Percentiles rank a stretch among this genome's conserved stretches.
Conservation (phyloP, 2,113 vertebrate genomes). For the Pseudonaja textilis region DNA sequence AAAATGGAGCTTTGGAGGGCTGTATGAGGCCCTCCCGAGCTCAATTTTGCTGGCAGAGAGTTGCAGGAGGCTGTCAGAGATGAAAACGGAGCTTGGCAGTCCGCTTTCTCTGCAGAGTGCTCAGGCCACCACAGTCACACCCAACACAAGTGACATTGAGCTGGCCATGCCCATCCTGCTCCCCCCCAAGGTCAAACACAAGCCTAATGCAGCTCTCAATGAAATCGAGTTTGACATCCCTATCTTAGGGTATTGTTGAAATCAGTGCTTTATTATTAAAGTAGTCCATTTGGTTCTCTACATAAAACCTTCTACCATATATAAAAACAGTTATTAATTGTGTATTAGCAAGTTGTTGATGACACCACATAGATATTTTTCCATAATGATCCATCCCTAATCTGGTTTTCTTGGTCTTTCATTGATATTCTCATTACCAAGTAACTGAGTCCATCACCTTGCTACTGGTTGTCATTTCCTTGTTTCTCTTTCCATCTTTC, state of each 20-base stretch:
- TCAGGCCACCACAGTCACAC: too few relatives aligned
- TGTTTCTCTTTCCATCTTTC: not conserved
- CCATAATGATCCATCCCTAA: not conserved
- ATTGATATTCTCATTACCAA: not conserved
- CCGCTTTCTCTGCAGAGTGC: too few relatives aligned
- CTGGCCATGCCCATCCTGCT: too few relatives aligned
- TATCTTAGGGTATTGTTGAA: not conserved
- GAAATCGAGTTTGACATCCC: too few relatives aligned
- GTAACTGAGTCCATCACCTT: not conserved
- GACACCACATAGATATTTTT: not conserved
- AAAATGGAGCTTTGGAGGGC: too few relatives aligned
- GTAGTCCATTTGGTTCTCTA: not conserved
- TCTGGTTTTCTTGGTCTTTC: not conserved
- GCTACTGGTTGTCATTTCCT: not conserved
- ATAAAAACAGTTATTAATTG: not conserved
- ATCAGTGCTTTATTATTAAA: not conserved
- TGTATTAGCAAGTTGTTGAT: not conserved
- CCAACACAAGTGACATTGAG: too few relatives aligned
- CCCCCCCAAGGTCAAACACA: too few relatives aligned
- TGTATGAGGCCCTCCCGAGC: too few relatives aligned
- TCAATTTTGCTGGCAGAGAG: too few relatives aligned
- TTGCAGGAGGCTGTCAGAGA: too few relatives aligned
- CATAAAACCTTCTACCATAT: not conserved
- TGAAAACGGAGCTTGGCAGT: too few relatives aligned
- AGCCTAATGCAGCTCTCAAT: too few relatives aligned